Evolutionary conservation across 2,113 vertebrate species (phyloP).

Genomic region (Microcebus griseorufus): DNA sequence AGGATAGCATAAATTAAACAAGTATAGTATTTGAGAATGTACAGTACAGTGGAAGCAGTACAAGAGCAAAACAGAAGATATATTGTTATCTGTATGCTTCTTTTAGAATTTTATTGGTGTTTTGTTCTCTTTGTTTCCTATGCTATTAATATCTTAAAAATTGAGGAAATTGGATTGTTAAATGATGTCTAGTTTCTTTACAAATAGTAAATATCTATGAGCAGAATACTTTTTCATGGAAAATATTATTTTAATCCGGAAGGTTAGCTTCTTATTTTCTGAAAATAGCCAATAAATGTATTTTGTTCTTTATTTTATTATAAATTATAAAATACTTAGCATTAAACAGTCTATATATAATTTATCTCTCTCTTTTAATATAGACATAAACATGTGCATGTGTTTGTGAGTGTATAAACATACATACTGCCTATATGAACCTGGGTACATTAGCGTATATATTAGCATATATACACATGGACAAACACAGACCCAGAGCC

Average conservation of each 20-base stretch:
- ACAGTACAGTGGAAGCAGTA: neutral
- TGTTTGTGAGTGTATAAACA: neutral
- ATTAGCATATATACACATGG: too few species aligned
- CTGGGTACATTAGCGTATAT: neutral
- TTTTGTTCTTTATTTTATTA: neutral
- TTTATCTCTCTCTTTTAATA: neutral
- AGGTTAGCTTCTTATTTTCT: neutral
- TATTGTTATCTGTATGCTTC: neutral
- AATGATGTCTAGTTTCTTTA: neutral
- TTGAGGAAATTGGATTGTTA: neutral
- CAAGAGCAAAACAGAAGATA: neutral
- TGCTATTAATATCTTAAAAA: neutral
- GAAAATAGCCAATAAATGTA: neutral
- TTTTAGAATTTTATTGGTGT: neutral
- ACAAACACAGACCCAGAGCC: too few species aligned
- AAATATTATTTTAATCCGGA: neutral
- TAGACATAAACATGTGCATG: neutral
- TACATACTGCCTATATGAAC: neutral
- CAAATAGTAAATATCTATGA: too few species aligned
- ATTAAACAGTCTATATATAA: neutral
- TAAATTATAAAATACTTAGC: neutral
- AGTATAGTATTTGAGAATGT: neutral
- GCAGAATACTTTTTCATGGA: neutral
- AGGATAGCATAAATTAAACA: neutral
- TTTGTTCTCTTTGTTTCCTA: neutral